Conservation (phyloP, 1,140 invertebrate genomes). For the Stegodyphus mimosarum region DNA sequence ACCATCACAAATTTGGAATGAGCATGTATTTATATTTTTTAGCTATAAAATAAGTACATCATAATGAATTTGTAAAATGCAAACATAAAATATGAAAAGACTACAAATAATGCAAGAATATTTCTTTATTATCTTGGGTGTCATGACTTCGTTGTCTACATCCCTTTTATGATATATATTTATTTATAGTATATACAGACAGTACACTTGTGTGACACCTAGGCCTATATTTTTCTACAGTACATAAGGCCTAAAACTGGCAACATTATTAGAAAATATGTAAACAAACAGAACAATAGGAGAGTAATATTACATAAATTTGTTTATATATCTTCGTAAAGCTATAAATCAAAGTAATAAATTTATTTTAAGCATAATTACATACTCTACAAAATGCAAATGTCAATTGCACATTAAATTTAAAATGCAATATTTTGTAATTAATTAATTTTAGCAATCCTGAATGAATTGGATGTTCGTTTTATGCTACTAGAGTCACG, state of each 20-base stretch:
- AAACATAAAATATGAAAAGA: neutral
- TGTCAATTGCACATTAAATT: constrained; percentile 28
- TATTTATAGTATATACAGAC: constrained; percentile 52
- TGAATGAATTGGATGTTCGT: constrained; percentile 56
- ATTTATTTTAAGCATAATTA: constrained; percentile 55
- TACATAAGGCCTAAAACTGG: constrained; percentile 42
- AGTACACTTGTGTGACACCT: constrained; percentile 46
- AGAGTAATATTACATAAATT: constrained; percentile 34
- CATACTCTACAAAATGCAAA: constrained; percentile 51
- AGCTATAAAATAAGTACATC: too few species aligned
- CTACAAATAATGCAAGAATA: constrained; percentile 52
- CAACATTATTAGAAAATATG: constrained; percentile 14
- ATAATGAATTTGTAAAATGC: too few species aligned
- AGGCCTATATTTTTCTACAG: constrained; percentile 45
- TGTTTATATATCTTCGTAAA: constrained; percentile 15
- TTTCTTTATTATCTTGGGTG: constrained; percentile 49
- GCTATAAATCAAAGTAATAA: constrained; percentile 53
- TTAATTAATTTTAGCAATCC: constrained; percentile 54
- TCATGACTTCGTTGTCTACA: constrained; percentile 38
- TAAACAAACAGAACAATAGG: constrained; percentile 16
- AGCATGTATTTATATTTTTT: too few species aligned
- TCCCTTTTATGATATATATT: constrained; percentile 45
- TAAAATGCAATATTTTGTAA: constrained; percentile 16
- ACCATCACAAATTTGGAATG: too few species aligned
- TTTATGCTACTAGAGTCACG: constrained; percentile 45